These are phyloP conservation scores for Kuschelorhynchus macadamiae DNA, from an alignment of 2,888 invertebrate genomes.

Conservation along the genomic window DNA sequence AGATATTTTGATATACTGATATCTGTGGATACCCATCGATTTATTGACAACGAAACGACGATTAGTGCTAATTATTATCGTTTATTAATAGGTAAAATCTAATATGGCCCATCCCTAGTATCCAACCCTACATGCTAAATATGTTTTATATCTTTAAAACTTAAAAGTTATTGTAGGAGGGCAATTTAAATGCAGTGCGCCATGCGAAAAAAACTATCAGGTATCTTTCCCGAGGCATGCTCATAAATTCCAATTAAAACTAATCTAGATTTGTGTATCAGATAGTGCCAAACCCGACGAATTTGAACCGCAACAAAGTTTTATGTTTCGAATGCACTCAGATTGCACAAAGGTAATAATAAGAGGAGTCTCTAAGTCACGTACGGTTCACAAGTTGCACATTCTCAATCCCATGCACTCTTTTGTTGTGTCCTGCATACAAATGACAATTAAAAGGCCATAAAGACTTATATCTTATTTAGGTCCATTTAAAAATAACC, in stretches of 20 bases:
- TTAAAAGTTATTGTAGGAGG: no score
- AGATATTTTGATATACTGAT: no score
- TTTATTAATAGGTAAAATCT: no score
- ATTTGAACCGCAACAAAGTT: conserved; percentile 10
- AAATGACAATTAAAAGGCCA: conserved; percentile 40
- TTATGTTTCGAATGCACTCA: conserved; percentile 3
- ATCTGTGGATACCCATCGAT: no score
- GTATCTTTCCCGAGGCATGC: neutral
- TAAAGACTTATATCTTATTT: conserved; percentile 43
- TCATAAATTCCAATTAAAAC: conserved; percentile 9
- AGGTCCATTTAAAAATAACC: conserved; percentile 29
- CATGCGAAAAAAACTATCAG: neutral
- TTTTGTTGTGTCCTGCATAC: conserved; percentile 40
- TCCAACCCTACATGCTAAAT: no score
- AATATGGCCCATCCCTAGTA: no score
- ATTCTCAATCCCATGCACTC: conserved; percentile 33
- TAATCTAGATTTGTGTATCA: conserved; percentile 15
- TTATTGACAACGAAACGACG: no score
- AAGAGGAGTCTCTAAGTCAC: conserved; percentile 23
- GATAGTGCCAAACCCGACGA: conserved; percentile 9
- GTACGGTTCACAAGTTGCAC: conserved; percentile 28
- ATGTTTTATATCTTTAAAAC: no score
- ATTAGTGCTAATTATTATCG: no score
- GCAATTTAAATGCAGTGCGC: no score
- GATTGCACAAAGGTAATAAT: conserved; percentile 28